Percentiles rank a stretch among this genome's conserved stretches.
Conservation (phyloP, 1,140 invertebrate genomes). For the Cotesia chilonis region DNA sequence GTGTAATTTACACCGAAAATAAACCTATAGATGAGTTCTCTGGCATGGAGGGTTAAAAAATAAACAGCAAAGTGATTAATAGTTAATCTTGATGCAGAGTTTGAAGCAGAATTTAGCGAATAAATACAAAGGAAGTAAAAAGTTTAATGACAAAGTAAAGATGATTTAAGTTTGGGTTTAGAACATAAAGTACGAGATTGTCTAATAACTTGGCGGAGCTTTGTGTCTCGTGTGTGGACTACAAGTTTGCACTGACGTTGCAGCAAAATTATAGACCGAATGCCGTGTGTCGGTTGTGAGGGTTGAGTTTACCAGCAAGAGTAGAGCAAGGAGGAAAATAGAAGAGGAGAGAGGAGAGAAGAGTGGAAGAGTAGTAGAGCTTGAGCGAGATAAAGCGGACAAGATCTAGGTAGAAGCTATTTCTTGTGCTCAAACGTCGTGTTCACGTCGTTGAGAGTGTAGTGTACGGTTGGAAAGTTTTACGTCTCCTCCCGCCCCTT, state of each 20-base stretch:
- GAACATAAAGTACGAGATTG: constrained; percentile 53
- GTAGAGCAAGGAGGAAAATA: background rate
- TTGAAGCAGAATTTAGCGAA: too few species aligned
- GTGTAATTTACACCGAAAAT: too few species aligned
- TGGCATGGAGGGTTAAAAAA: too few species aligned
- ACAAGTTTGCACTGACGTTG: constrained; percentile 51
- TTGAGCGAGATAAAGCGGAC: constrained; percentile 1
- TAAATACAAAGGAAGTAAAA: background rate
- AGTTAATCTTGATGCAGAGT: too few species aligned
- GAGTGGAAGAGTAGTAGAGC: background rate
- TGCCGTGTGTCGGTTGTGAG: constrained; percentile 33
- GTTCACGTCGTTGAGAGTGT: constrained; percentile 31
- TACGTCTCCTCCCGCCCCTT: constrained; percentile 40
- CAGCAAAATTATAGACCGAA: constrained; percentile 56
- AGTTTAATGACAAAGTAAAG: constrained; percentile 33
- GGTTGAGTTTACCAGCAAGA: constrained; percentile 1
- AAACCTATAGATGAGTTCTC: too few species aligned
- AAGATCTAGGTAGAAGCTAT: constrained; percentile 25
- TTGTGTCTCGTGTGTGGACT: constrained; percentile 51
- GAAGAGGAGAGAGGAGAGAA: background rate
- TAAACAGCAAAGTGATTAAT: too few species aligned
- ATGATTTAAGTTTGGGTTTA: constrained; percentile 35
- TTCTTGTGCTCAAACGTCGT: constrained; percentile 46
- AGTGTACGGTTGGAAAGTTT: constrained; percentile 58
- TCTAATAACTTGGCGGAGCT: constrained; percentile 53